These are phyloP conservation scores for Tigriopus californicus DNA, from an alignment of 2,888 invertebrate genomes.

Conservation along the genomic window DNA sequence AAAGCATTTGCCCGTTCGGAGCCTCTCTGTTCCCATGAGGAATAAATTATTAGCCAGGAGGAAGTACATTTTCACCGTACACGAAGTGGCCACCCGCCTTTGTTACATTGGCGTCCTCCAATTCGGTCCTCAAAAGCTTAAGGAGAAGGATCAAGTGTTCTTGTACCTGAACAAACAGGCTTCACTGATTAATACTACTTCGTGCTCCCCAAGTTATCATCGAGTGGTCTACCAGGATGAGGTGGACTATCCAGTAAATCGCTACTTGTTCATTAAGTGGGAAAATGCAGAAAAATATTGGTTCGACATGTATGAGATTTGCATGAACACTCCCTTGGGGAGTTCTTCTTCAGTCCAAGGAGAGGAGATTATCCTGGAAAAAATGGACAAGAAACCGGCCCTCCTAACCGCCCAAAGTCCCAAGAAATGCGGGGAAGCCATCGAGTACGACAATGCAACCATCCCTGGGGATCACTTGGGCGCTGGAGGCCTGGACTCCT, in stretches of 20 bases:
- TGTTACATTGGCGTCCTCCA: conserved; percentile 39
- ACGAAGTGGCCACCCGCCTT: conserved; percentile 33
- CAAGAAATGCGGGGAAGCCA: conserved; percentile 17
- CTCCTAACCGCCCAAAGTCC: conserved; percentile 17
- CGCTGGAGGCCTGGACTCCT: conserved; percentile 51
- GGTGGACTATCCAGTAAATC: conserved; percentile 36
- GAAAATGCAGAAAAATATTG: conserved; percentile 32
- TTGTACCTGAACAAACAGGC: conserved; percentile 45
- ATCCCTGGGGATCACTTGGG: conserved; percentile 45
- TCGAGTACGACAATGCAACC: conserved; percentile 17
- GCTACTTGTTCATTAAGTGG: conserved; percentile 36
- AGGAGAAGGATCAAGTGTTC: conserved; percentile 45
- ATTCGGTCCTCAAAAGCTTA: conserved; percentile 41
- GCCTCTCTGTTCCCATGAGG: conserved; percentile 35
- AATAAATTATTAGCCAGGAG: conserved; percentile 35
- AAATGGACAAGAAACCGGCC: conserved; percentile 22
- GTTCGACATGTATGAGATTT: conserved; percentile 43
- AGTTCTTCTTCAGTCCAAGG: conserved; percentile 21
- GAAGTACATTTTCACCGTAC: conserved; percentile 39
- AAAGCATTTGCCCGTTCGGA: conserved; percentile 39
- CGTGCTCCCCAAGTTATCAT: conserved; percentile 41
- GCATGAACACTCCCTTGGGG: conserved; percentile 45
- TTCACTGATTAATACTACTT: conserved; percentile 43
- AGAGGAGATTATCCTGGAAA: conserved; percentile 18
- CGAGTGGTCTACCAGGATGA: conserved; percentile 31